phyloP scores from a whole-genome alignment of 2,113 vertebrate genomes.

The Tiliqua scincoides region DNA sequence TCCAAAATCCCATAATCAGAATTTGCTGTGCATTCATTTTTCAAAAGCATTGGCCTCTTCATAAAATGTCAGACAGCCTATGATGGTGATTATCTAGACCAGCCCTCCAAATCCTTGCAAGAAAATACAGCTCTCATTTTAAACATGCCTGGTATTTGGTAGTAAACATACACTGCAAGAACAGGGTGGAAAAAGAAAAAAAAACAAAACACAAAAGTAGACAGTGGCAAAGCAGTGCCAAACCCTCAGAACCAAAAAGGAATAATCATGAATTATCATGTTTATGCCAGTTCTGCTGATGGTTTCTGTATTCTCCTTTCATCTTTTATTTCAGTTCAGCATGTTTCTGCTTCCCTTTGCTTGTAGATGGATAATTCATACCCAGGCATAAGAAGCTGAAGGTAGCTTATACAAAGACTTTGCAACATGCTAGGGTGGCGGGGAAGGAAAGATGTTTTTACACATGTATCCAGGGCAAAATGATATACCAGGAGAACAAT shows the following conservation, averaged over 20 bases:
- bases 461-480: neutral
- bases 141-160: neutral
- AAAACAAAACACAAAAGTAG: neutral
- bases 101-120: neutral
- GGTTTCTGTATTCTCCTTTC: neutral
- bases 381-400: neutral
- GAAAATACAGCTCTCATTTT: neutral
- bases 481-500: neutral
- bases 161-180: slow-evolving; percentile 20
- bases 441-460: neutral
- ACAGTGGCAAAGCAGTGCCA: slow-evolving; percentile 8
- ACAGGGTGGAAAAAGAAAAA: no score
- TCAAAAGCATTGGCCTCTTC: neutral
- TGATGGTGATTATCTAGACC: neutral
- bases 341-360: neutral
- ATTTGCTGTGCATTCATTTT: neutral
- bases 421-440: neutral
- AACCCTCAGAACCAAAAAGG: slow-evolving; percentile 2
- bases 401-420: slow-evolving; percentile 5
- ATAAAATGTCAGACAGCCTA: neutral
- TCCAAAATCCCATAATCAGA: neutral
- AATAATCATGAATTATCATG: neutral
- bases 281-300: slow-evolving; percentile 6
- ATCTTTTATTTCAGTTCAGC: slow-evolving; percentile 20
- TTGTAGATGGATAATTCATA: neutral